phyloP scores from a whole-genome alignment of 30 jellyfish, hydroid and myxozoan species.

The Cassiopea xamachana region DNA sequence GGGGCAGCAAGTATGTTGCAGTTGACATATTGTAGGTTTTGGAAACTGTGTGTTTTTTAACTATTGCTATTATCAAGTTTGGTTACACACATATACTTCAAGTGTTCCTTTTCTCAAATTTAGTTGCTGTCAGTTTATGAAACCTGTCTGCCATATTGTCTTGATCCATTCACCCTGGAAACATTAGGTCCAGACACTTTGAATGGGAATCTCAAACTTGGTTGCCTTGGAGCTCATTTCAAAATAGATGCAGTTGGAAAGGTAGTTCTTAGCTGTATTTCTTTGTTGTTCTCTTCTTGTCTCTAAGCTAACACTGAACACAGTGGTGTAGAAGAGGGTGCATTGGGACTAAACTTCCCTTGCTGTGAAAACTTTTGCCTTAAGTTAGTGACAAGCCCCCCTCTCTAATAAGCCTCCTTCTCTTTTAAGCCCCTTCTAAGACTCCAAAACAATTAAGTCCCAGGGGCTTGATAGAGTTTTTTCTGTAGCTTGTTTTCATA shows the following conservation, averaged over 20 bases:
- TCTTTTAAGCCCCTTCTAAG: no score
- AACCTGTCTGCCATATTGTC: conserved; percentile 88
- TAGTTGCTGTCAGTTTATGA: conserved; percentile 92
- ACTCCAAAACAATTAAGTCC: no score
- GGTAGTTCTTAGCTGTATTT: conserved; percentile 32
- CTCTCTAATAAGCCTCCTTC: no score
- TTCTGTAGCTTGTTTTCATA: no score
- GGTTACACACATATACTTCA: no score
- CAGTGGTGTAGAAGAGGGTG: not conserved
- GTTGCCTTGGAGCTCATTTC: conserved; percentile 94
- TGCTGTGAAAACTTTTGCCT: no score
- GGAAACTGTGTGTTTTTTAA: no score
- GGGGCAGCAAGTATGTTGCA: no score
- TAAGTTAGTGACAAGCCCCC: no score
- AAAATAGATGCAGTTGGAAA: conserved; percentile 87
- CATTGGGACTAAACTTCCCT: not conserved
- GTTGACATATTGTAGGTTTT: no score
- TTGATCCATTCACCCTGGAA: conserved; percentile 93
- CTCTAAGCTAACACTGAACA: not conserved
- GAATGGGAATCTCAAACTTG: conserved; percentile 73
- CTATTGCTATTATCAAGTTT: no score
- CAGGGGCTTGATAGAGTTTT: no score
- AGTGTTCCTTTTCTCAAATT: not conserved
- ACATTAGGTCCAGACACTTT: conserved; percentile 91
- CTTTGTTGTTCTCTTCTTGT: not conserved